A percentile compares a stretch with the other conserved stretches of the same genome.
Conservation (phyloP, 2,113 vertebrate genomes). For the Chaenogobius annularis region DNA sequence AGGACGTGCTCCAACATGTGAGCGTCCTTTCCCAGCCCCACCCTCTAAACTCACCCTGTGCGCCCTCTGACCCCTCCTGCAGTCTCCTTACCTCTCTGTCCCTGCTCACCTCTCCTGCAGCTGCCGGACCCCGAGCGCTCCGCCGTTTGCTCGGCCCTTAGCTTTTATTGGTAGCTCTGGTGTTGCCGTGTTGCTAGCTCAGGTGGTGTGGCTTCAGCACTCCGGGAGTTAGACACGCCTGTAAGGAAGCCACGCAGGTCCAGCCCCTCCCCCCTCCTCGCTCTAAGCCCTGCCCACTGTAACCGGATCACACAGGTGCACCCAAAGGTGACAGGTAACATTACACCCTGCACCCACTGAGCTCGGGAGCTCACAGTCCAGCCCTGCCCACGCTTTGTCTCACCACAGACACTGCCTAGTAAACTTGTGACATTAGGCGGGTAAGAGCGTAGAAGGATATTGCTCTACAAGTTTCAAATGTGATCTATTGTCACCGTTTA, state of each 20-base stretch:
- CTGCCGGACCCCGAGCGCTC: neutral
- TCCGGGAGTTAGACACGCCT: slow-evolving; percentile 66
- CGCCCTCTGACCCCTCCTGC: slow-evolving; percentile 55
- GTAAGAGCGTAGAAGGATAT: too few relatives aligned
- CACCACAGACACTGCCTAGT: too few relatives aligned
- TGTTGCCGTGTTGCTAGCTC: slow-evolving; percentile 14
- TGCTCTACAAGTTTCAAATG: too few relatives aligned
- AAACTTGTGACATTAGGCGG: too few relatives aligned
- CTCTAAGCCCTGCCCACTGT: slow-evolving; percentile 58
- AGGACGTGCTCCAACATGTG: neutral
- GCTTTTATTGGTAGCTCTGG: slow-evolving; percentile 21
- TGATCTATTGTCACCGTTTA: too few relatives aligned
- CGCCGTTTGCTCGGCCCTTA: neutral
- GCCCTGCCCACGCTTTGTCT: neutral
- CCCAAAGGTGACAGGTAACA: slow-evolving; percentile 63
- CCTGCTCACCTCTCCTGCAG: slow-evolving; percentile 43
- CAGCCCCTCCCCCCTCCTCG: slow-evolving; percentile 32
- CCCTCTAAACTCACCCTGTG: slow-evolving; percentile 54
- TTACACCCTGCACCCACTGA: slow-evolving; percentile 14
- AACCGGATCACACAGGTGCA: slow-evolving; percentile 59
- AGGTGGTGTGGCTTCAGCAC: slow-evolving; percentile 13
- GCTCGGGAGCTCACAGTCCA: too few relatives aligned
- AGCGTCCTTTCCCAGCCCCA: slow-evolving; percentile 10
- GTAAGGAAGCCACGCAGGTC: slow-evolving; percentile 48
- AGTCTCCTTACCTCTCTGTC: slow-evolving; percentile 43